Evolutionary conservation across 2,888 invertebrate genomes (phyloP).

Genomic region (Drosophila robusta): DNA sequence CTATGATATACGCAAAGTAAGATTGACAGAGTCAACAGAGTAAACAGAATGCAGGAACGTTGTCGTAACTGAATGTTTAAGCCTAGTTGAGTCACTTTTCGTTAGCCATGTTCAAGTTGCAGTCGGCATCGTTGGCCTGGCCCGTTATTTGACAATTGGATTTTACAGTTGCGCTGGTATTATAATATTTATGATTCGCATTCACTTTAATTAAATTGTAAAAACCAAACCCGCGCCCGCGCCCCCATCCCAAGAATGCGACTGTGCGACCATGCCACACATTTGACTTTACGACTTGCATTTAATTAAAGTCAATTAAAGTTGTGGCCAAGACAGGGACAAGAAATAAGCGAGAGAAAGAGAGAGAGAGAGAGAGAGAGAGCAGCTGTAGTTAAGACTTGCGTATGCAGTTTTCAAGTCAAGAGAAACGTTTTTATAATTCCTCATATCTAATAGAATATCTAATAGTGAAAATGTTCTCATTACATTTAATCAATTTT

Average conservation of each 20-base stretch:
- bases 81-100: slow-evolving; percentile 14
- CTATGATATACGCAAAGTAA: not conserved
- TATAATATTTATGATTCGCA: slow-evolving; percentile 78
- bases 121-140: slow-evolving; percentile 3
- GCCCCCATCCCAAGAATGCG: slow-evolving; percentile 26
- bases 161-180: slow-evolving; percentile 38
- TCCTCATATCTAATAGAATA: too few relatives aligned
- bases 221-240: slow-evolving; percentile 20
- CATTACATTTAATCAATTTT: too few relatives aligned
- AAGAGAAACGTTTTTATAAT: not conserved
- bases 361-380: not conserved
- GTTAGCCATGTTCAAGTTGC: not conserved
- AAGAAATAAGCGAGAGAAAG: too few relatives aligned
- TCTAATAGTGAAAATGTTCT: too few relatives aligned
- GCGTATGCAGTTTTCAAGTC: slow-evolving; percentile 6
- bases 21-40: not conserved
- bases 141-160: slow-evolving; percentile 63
- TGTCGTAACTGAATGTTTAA: not conserved
- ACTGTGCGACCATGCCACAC: slow-evolving; percentile 48
- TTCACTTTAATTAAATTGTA: slow-evolving; percentile 76
- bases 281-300: slow-evolving; percentile 79
- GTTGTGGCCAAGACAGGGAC: slow-evolving; percentile 28
- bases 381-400: not conserved
- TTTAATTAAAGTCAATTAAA: slow-evolving; percentile 77
- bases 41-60: not conserved